These are phyloP conservation scores for Tiliacea citrago DNA, from an alignment of 2,888 invertebrate genomes.

Conservation along the genomic window DNA sequence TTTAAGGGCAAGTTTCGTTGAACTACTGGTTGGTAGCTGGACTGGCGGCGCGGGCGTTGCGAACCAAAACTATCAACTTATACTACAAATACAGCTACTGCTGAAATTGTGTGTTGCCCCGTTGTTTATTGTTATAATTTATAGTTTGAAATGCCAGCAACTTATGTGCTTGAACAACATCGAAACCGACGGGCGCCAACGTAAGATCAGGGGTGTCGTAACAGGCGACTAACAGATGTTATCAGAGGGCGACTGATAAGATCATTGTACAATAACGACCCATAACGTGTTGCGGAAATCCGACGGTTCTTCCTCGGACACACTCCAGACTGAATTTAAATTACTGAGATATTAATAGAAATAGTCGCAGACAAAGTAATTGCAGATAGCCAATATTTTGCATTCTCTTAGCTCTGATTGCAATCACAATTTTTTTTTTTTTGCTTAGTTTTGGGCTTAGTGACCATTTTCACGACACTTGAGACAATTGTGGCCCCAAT, in stretches of 20 bases:
- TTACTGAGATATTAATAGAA: neutral
- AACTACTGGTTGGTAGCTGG: no score
- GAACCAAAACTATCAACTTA: neutral
- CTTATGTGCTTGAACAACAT: neutral
- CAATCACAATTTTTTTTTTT: no score
- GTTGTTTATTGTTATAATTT: neutral
- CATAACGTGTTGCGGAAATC: slow-evolving; percentile 34
- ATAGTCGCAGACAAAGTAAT: neutral
- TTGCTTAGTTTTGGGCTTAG: no score
- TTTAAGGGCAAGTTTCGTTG: neutral
- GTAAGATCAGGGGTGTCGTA: neutral
- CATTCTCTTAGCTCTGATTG: no score
- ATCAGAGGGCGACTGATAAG: slow-evolving; percentile 24
- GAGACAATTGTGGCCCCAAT: no score
- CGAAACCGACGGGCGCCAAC: neutral
- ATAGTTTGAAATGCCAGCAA: neutral
- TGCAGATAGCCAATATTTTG: neutral
- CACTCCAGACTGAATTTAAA: neutral
- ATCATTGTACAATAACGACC: slow-evolving; percentile 12
- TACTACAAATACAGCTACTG: neutral
- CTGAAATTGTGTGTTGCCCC: neutral
- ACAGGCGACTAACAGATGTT: slow-evolving; percentile 32
- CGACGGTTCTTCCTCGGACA: neutral
- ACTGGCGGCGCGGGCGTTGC: no score
- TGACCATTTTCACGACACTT: no score